Evolutionary conservation across 2,113 vertebrate genomes (phyloP).

Genomic region (Lampris megalopsis): DNA sequence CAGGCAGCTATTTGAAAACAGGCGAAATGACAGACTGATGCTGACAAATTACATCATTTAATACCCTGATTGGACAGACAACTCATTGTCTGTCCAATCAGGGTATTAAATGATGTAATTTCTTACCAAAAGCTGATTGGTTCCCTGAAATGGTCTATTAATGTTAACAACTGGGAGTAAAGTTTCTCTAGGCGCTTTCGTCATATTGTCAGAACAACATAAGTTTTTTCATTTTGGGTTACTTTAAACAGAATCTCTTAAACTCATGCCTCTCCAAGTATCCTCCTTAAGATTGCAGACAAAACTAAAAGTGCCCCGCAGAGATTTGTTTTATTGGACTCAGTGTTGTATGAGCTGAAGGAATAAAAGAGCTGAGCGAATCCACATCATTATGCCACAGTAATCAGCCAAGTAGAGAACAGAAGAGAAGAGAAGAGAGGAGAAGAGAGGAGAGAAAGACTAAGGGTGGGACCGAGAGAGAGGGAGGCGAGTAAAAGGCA

Average conservation of each 20-base stretch:
- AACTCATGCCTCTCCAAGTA: background rate
- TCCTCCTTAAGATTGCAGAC: background rate
- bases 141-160: no score
- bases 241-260: no score
- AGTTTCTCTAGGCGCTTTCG: background rate
- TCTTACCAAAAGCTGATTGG: no score
- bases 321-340: conserved; percentile 25
- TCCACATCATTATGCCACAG: conserved; percentile 21
- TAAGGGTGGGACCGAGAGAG: background rate
- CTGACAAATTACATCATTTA: no score
- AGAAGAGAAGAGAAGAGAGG: background rate
- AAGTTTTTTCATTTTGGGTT: no score
- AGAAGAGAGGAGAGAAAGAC: background rate
- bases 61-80: no score
- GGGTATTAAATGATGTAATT: no score
- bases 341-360: background rate
- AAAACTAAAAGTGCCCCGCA: conserved; percentile 13
- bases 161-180: no score
- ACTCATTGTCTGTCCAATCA: no score
- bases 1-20: no score
- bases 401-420: background rate
- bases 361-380: conserved; percentile 4
- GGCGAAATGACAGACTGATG: no score
- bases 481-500: no score
- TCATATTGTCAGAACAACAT: background rate